phyloP scores from a whole-genome alignment of 2,113 vertebrate species.

The Tragelaphus strepsiceros region DNA sequence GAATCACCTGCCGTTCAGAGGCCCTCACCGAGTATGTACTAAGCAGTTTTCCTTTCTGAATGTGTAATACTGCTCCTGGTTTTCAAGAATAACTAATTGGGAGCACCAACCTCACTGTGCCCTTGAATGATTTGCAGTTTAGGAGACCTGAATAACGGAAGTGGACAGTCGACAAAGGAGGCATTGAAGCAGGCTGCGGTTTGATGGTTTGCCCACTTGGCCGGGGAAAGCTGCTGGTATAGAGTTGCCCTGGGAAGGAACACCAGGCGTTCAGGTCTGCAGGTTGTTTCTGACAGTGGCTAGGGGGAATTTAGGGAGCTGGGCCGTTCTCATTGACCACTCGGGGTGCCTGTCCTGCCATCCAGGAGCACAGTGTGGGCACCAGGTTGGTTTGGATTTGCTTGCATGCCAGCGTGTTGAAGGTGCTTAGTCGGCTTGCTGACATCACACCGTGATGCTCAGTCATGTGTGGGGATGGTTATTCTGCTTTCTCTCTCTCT shows the following conservation, averaged over 20 bases:
- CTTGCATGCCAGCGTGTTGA: neutral
- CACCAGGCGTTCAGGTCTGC: neutral
- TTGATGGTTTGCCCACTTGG: conserved; percentile 40
- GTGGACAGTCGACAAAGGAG: conserved; percentile 25
- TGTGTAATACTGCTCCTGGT: conserved; percentile 36
- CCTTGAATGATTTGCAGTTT: conserved; percentile 64
- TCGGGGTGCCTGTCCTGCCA: neutral
- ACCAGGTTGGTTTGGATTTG: neutral
- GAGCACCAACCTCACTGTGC: conserved; percentile 68
- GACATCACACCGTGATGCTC: fast-evolving
- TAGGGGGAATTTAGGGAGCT: neutral
- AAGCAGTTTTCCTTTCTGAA: conserved; percentile 64
- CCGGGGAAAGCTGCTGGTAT: neutral
- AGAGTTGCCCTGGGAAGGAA: conserved; percentile 6
- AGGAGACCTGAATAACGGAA: conserved; percentile 36
- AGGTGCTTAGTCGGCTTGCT: neutral
- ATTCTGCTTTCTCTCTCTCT: neutral
- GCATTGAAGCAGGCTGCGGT: neutral
- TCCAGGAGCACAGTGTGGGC: neutral
- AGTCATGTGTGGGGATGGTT: neutral
- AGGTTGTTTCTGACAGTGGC: neutral
- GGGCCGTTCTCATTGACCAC: neutral
- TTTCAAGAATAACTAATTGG: conserved; percentile 72
- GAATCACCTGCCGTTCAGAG: conserved; percentile 41
- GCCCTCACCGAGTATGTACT: conserved; percentile 42